Evolutionary conservation across 2,888 invertebrate genomes (phyloP).

Genomic region (Tenthredo distinguenda): DNA sequence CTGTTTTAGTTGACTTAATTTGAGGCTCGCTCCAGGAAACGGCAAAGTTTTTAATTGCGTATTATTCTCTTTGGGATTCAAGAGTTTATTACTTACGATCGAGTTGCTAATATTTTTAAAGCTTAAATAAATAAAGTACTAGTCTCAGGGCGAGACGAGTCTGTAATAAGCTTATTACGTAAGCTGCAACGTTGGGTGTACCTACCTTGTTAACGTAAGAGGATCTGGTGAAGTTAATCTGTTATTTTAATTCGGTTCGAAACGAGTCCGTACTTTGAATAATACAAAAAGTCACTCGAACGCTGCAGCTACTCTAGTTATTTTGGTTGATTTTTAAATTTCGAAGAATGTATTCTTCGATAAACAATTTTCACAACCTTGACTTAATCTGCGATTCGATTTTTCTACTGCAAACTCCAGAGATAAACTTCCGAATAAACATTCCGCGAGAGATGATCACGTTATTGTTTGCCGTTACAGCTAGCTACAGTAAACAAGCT

Average conservation of each 20-base stretch:
- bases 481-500: conserved; percentile 18
- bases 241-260: conserved; percentile 6
- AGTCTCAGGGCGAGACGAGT: neutral
- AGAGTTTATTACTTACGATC: neutral
- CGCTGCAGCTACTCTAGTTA: neutral
- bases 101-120: neutral
- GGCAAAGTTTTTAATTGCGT: conserved; percentile 1
- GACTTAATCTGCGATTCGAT: neutral
- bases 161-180: conserved; percentile 20
- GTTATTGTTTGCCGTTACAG: conserved; percentile 11
- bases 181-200: neutral
- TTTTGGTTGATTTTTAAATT: neutral
- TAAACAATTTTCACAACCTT: neutral
- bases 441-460: conserved; percentile 20
- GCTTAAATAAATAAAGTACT: neutral
- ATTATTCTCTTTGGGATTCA: neutral
- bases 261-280: neutral
- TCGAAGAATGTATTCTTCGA: neutral
- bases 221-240: conserved; percentile 16
- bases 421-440: conserved; percentile 14
- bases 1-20: neutral
- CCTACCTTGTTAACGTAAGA: conserved; percentile 11
- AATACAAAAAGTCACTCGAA: conserved; percentile 8
- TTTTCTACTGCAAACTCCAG: neutral
- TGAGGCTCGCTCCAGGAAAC: neutral